Percentiles rank a stretch among this genome's conserved stretches.
Conservation (phyloP, 2,888 invertebrate species). For the Tortrix viridana region DNA sequence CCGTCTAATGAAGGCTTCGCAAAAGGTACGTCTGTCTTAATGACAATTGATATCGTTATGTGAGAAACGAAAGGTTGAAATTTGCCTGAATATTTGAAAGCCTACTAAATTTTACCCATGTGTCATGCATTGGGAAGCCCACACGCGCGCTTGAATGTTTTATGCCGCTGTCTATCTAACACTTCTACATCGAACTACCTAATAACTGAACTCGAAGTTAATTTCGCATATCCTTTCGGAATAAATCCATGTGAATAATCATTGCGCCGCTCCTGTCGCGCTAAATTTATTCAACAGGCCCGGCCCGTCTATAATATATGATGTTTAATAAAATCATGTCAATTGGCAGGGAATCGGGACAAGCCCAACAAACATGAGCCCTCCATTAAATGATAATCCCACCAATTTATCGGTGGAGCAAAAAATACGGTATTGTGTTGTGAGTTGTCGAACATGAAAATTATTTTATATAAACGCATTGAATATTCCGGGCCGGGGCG, state of each 20-base stretch:
- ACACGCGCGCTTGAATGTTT: slow-evolving; percentile 66
- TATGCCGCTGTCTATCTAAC: slow-evolving; percentile 64
- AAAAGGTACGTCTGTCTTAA: slow-evolving; percentile 38
- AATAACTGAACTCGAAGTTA: slow-evolving; percentile 70
- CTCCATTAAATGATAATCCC: slow-evolving; percentile 84
- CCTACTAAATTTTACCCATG: slow-evolving; percentile 65
- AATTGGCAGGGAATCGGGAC: slow-evolving; percentile 79
- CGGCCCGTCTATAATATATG: slow-evolving; percentile 62
- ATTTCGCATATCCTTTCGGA: slow-evolving; percentile 68
- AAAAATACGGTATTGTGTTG: slow-evolving; percentile 81
- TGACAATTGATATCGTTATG: slow-evolving; percentile 33
- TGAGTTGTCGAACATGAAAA: slow-evolving; percentile 83
- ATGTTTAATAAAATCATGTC: slow-evolving; percentile 81
- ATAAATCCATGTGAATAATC: slow-evolving; percentile 69
- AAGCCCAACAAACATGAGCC: slow-evolving; percentile 81
- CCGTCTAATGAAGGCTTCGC: slow-evolving; percentile 14
- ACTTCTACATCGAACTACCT: slow-evolving; percentile 60
- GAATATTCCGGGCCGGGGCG: slow-evolving; percentile 74
- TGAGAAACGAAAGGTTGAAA: slow-evolving; percentile 54
- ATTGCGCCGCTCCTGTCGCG: slow-evolving; percentile 56
- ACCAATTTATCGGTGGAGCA: slow-evolving; percentile 80
- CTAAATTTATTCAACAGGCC: slow-evolving; percentile 61
- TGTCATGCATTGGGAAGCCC: slow-evolving; percentile 64
- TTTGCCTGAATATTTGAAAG: slow-evolving; percentile 59
- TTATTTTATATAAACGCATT: slow-evolving; percentile 84